Base-by-base conservation (phyloP, 2,888 invertebrate species). In the Hemistola chrysoprasaria region DNA sequence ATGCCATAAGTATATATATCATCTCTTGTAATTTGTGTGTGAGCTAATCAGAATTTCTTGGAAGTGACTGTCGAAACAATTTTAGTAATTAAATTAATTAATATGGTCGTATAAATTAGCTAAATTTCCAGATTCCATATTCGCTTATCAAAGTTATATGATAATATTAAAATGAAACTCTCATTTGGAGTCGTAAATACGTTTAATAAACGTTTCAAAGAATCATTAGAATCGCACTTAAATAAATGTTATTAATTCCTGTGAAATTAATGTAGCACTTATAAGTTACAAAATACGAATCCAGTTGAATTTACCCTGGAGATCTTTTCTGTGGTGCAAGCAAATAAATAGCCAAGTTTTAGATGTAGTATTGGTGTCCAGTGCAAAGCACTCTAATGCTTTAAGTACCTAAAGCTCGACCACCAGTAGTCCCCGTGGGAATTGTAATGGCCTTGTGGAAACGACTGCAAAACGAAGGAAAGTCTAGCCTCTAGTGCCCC, bases 391-490 rank as follows among this genome's bases (percentile, higher is more conserved):
- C 29, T 40, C 27, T 42, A 44, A 34, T 31, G 38, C 34, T 26
- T 34, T 39, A 44, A 39, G 37, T 49, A 46, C 45, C 35, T 65
- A 65, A 72, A 72, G 72, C 69, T 65, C 67, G 63, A 65, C 68
- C 70, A 71, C 62, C 60, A 59, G 58, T 51, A 53, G 60, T 67
- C 48, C 83, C 72, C 76, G 45, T 24, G 84, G 74, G 84, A 67
- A 61, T 69, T 51, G 65, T 83, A 82, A 81, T 76, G 78, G 78
- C 65, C 71, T 65, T 67, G 77, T 66, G 73, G 71, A 77, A 75
- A 73, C 73, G 70, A 65, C 68, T 71, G 64, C 65, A 75, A 77
- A 83, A 79, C 74, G 71, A 76, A 71, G 53, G 66, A 66, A 74
- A 72, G 67, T 72, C 68, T 71, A 69, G 67, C 57, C 62, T 44